These are phyloP conservation scores for Dendrocincla tyrannina DNA, from an alignment of 2,797 vertebrate species.

Conservation along the genomic window DNA sequence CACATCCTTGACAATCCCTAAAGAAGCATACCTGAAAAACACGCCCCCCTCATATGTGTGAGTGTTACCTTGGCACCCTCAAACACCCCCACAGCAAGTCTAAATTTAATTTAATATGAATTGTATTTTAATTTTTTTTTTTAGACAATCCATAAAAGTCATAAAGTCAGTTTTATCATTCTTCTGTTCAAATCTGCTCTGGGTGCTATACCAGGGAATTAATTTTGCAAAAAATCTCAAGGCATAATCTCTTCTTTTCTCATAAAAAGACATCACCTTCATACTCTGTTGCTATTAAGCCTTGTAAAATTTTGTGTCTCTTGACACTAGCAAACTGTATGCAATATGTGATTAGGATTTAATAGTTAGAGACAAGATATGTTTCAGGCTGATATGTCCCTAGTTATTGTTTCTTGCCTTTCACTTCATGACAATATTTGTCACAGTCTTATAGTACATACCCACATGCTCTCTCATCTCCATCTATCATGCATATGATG, in stretches of 20 bases:
- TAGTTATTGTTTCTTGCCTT: background rate
- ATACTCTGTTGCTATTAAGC: background rate
- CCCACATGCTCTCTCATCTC: background rate
- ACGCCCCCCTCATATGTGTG: background rate
- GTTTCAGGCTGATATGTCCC: background rate
- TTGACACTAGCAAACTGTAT: background rate
- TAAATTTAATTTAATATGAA: constrained; percentile 39
- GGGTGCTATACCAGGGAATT: background rate
- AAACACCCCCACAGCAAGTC: background rate
- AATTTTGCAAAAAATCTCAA: background rate
- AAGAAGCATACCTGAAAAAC: background rate
- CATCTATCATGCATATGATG: background rate
- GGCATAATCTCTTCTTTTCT: background rate
- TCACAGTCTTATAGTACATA: background rate
- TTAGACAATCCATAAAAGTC: background rate
- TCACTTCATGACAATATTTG: background rate
- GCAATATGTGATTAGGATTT: background rate
- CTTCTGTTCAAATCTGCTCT: background rate
- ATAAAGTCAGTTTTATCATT: constrained; percentile 6
- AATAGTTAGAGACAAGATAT: background rate
- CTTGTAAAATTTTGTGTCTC: background rate
- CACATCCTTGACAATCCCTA: background rate
- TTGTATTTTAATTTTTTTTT: constrained; percentile 29
- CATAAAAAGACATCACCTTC: background rate
- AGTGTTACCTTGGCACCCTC: background rate